Conservation (phyloP, 1,140 invertebrate species). For the Pachypeltis micranthus region DNA sequence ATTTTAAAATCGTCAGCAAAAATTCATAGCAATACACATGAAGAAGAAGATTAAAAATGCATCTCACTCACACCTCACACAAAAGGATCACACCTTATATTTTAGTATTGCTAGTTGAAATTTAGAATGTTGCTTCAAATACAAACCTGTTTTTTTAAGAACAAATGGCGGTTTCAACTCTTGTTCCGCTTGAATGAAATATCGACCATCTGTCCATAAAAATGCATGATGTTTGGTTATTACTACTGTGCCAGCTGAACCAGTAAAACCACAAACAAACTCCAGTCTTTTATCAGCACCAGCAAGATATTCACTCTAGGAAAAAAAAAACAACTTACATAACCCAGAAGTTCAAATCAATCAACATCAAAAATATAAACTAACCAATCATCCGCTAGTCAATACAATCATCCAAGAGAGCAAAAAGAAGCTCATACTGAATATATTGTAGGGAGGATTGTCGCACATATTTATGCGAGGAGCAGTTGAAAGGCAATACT, state of each 20-base stretch:
- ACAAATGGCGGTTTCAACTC: slow-evolving; percentile 69
- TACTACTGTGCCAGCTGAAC: slow-evolving; percentile 75
- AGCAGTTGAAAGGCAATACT: background rate
- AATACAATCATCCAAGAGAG: background rate
- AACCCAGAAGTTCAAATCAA: background rate
- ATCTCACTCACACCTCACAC: too few species aligned
- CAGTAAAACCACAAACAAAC: slow-evolving; percentile 78
- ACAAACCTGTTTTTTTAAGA: slow-evolving; percentile 65
- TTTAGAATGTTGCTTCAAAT: too few species aligned
- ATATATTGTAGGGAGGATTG: background rate
- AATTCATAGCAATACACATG: too few species aligned
- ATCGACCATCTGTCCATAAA: slow-evolving; percentile 93
- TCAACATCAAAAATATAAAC: background rate
- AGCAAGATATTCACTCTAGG: slow-evolving; percentile 80
- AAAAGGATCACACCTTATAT: too few species aligned
- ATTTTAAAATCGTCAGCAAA: too few species aligned
- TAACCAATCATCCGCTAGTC: background rate
- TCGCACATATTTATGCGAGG: background rate
- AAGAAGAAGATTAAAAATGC: too few species aligned
- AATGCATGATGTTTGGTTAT: slow-evolving; percentile 69
- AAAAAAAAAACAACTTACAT: slow-evolving; percentile 10
- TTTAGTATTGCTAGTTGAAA: too few species aligned
- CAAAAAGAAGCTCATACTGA: background rate
- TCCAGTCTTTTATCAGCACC: slow-evolving; percentile 66
- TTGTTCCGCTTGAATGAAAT: slow-evolving; percentile 61